Evolutionary conservation across 2,113 vertebrate species (phyloP).

Genomic region (Tauraco erythrolophus): DNA sequence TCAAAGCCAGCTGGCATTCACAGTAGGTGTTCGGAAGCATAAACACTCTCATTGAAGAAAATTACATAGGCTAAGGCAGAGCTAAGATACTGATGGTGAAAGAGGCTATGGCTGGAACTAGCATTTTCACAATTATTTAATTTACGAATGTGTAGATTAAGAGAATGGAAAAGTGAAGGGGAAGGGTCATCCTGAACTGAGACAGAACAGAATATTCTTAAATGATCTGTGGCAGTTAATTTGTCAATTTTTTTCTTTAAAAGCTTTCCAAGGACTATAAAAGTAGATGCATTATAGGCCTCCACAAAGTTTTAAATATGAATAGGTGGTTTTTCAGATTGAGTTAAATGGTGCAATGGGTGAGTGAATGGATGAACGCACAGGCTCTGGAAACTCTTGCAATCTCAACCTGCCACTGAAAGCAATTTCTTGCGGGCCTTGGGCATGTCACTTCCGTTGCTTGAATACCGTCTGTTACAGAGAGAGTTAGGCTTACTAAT

Average conservation of each 20-base stretch:
- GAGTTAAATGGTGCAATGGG: neutral
- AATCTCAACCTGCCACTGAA: neutral
- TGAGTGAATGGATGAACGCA: neutral
- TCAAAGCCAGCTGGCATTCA: constrained; percentile 1
- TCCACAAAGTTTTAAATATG: neutral
- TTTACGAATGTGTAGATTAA: neutral
- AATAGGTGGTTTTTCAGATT: neutral
- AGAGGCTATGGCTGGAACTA: neutral
- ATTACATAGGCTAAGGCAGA: neutral
- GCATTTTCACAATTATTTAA: neutral
- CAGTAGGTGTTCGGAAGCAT: neutral
- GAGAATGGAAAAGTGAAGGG: neutral
- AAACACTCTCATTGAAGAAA: neutral
- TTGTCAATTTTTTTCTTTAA: neutral
- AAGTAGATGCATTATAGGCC: neutral
- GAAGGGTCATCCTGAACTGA: neutral
- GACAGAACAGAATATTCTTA: neutral
- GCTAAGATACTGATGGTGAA: neutral
- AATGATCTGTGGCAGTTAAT: neutral
- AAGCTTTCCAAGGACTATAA: neutral
- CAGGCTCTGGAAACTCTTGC: neutral
- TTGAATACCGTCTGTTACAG: neutral
- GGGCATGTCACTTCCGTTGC: neutral
- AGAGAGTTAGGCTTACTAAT: neutral
- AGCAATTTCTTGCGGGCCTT: neutral